Evolutionary conservation across 2,888 invertebrate species (phyloP).

Genomic region (Syrista parreyssii): DNA sequence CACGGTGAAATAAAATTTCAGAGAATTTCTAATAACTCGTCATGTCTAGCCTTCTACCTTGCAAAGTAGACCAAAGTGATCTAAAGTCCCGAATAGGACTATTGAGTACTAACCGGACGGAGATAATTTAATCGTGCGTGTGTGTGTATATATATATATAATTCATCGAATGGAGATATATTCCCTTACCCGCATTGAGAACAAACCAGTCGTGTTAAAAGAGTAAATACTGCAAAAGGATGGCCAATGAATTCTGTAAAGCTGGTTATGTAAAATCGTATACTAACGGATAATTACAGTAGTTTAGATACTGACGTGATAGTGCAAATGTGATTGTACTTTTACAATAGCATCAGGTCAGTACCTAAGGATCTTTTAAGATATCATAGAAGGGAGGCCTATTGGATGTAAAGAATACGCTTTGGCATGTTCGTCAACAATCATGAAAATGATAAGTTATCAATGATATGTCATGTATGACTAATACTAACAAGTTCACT

Average conservation of each 20-base stretch:
- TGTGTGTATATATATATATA: constrained; percentile 13
- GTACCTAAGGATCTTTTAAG: constrained; percentile 36
- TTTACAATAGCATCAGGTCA: constrained; percentile 32
- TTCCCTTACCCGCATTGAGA: constrained; percentile 33
- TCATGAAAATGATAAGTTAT: too few species aligned
- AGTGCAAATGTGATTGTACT: constrained; percentile 18
- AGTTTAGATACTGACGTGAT: constrained; percentile 39
- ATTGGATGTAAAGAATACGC: constrained; percentile 28
- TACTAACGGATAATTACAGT: constrained; percentile 38
- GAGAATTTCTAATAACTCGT: too few species aligned
- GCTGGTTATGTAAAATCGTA: constrained; percentile 49
- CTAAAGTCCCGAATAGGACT: too few species aligned
- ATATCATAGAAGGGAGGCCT: constrained; percentile 20
- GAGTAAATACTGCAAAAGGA: constrained; percentile 31
- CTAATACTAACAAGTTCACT: too few species aligned
- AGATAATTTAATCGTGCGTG: constrained; percentile 7
- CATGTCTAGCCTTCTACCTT: too few species aligned
- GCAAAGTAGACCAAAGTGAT: too few species aligned
- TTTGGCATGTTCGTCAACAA: constrained; percentile 23
- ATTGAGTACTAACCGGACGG: too few species aligned
- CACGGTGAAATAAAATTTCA: too few species aligned
- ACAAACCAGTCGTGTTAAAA: constrained; percentile 36
- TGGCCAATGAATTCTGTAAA: constrained; percentile 29
- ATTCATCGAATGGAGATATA: constrained; percentile 12
- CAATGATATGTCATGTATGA: too few species aligned